A percentile compares a stretch with the other conserved stretches of the same genome.
These are phyloP conservation scores for Tipula lateralis DNA, from an alignment of 2,888 invertebrate genomes.

Conservation along the genomic window DNA sequence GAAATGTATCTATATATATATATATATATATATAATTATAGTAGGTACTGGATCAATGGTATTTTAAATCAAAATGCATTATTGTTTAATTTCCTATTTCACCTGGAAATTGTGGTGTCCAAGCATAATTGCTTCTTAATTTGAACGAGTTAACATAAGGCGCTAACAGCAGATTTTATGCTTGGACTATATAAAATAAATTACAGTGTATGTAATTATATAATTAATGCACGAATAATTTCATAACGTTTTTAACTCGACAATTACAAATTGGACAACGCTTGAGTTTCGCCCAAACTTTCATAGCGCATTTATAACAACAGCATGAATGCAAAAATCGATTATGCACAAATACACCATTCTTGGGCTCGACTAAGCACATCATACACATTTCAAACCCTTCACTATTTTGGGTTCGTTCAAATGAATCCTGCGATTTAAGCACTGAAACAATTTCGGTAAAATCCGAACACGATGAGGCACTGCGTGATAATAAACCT, in stretches of 20 bases:
- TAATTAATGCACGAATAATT: constrained; percentile 51
- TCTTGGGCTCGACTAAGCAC: constrained; percentile 59
- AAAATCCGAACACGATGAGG: neutral
- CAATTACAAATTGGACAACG: constrained; percentile 66
- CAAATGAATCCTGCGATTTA: neutral
- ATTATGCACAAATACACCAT: constrained; percentile 65
- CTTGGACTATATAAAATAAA: neutral
- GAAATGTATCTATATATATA: neutral
- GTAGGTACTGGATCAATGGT: neutral
- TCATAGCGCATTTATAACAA: constrained; percentile 65
- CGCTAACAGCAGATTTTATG: neutral
- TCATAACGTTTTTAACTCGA: constrained; percentile 61
- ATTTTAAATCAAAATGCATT: neutral
- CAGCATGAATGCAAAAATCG: constrained; percentile 63
- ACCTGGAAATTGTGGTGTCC: neutral
- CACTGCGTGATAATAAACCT: neutral
- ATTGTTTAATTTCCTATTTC: neutral
- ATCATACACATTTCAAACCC: constrained; percentile 53
- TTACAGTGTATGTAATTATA: neutral
- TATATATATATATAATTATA: neutral
- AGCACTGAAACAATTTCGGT: neutral
- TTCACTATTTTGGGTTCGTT: neutral
- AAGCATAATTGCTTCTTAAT: neutral
- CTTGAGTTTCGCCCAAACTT: constrained; percentile 59
- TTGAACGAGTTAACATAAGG: neutral